Evolutionary conservation across 2,113 vertebrate genomes (phyloP).

Genomic region (Toxotes chatareus): DNA sequence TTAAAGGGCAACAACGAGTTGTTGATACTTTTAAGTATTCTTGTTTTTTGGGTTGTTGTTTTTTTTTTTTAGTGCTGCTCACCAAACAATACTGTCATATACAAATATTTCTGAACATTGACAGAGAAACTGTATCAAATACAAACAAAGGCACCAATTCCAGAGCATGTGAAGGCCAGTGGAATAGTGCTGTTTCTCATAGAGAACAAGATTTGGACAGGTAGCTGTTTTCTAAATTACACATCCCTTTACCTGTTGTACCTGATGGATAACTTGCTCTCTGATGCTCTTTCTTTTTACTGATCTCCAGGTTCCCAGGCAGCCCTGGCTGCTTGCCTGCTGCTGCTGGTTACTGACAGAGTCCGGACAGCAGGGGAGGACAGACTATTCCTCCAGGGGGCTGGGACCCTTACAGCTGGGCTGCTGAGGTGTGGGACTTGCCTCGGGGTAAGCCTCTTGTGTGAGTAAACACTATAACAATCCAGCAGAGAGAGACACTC

Average conservation of each 20-base stretch:
- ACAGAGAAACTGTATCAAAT: neutral
- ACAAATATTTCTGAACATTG: neutral
- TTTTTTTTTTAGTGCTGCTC: neutral
- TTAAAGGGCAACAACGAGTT: neutral
- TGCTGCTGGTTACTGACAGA: slow-evolving; percentile 37
- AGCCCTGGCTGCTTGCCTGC: slow-evolving; percentile 14
- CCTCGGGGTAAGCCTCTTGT: slow-evolving; percentile 53
- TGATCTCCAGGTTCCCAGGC: slow-evolving; percentile 45
- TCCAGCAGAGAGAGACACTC: slow-evolving; percentile 64
- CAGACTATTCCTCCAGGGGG: slow-evolving; percentile 51
- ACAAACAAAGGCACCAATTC: neutral
- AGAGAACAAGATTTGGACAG: slow-evolving; percentile 3
- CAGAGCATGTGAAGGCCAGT: neutral
- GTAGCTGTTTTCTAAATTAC: slow-evolving; percentile 22
- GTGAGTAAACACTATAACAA: slow-evolving; percentile 73
- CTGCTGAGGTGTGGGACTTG: slow-evolving; percentile 46
- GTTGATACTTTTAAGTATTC: neutral
- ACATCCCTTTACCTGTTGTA: slow-evolving; percentile 3
- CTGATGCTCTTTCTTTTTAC: slow-evolving; percentile 44
- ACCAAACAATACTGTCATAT: neutral
- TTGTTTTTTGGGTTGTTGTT: neutral
- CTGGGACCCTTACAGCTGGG: slow-evolving; percentile 47
- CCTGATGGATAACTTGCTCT: slow-evolving; percentile 49
- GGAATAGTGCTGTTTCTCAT: neutral
- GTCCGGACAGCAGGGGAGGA: slow-evolving; percentile 58